Evolutionary conservation across 2,888 invertebrate genomes (phyloP).

Genomic region (Eustalomyia histrio): DNA sequence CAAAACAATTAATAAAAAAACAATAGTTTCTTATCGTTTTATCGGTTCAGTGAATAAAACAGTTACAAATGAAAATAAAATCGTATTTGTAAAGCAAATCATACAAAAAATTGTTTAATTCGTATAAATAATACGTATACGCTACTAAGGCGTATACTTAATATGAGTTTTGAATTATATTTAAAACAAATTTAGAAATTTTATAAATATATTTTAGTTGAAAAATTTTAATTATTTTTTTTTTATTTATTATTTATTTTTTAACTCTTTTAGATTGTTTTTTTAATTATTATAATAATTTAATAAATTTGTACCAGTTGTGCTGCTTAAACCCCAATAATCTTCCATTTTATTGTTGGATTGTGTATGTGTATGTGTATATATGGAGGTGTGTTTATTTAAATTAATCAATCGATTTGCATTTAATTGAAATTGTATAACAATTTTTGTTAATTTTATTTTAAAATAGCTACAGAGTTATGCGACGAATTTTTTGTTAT

Average conservation of each 20-base stretch:
- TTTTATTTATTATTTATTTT: background rate
- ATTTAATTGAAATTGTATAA: slow-evolving; percentile 57
- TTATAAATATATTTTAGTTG: background rate
- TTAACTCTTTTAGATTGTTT: background rate
- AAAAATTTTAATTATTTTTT: background rate
- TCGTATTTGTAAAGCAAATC: background rate
- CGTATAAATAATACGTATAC: slow-evolving; percentile 21
- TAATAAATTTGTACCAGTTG: slow-evolving; percentile 74
- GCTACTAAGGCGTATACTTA: background rate
- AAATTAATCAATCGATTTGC: slow-evolving; percentile 56
- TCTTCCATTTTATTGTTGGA: slow-evolving; percentile 73
- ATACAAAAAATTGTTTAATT: background rate
- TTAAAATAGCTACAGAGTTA: slow-evolving; percentile 1
- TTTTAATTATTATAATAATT: background rate
- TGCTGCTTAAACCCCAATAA: slow-evolving; percentile 79
- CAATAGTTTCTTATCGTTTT: slow-evolving; percentile 12
- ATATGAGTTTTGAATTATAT: too few species aligned
- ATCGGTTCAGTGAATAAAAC: slow-evolving; percentile 10
- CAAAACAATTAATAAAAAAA: slow-evolving; percentile 10
- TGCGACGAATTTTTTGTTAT: slow-evolving; percentile 44
- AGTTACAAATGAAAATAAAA: slow-evolving; percentile 9
- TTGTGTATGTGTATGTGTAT: slow-evolving; percentile 26
- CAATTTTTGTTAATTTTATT: slow-evolving; percentile 37
- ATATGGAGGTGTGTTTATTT: slow-evolving; percentile 40
- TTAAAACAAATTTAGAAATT: too few species aligned